Conservation (phyloP, 2,797 vertebrate genomes). For the Artibeus lituratus region DNA sequence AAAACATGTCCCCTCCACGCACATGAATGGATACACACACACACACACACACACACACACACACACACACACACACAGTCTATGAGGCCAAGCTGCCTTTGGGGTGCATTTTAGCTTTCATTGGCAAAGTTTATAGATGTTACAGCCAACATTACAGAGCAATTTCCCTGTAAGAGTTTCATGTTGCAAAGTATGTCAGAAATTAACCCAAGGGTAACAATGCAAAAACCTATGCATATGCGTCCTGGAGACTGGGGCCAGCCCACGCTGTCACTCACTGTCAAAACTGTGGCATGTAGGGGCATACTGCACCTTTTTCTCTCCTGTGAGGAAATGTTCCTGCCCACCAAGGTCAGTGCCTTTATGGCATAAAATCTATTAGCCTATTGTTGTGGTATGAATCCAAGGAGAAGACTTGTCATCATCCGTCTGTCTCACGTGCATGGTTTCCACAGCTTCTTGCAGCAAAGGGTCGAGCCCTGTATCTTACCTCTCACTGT, state of each 20-base stretch:
- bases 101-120: not conserved
- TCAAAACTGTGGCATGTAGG: constrained; percentile 59
- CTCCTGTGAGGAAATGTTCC: constrained; percentile 75
- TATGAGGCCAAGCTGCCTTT: not conserved
- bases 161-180: constrained; percentile 68
- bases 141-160: not conserved
- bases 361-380: constrained; percentile 79
- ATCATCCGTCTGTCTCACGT: constrained; percentile 70
- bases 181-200: constrained; percentile 52
- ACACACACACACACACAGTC: not conserved
- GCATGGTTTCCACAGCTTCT: constrained; percentile 37
- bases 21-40: not conserved
- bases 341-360: constrained; percentile 78
- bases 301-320: constrained; percentile 34
- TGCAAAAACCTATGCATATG: constrained; percentile 54
- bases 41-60: too few relatives aligned
- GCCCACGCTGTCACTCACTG: constrained; percentile 75
- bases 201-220: constrained; percentile 76
- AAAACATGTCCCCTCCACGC: not conserved
- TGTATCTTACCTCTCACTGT: constrained; percentile 55
- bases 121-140: constrained; percentile 22
- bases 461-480: constrained; percentile 55
- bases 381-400: constrained; percentile 74
- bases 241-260: constrained; percentile 35
- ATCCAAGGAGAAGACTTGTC: constrained; percentile 68